These are phyloP conservation scores for Leuciscus waleckii DNA, from an alignment of 2,797 vertebrate species.

Conservation along the genomic window DNA sequence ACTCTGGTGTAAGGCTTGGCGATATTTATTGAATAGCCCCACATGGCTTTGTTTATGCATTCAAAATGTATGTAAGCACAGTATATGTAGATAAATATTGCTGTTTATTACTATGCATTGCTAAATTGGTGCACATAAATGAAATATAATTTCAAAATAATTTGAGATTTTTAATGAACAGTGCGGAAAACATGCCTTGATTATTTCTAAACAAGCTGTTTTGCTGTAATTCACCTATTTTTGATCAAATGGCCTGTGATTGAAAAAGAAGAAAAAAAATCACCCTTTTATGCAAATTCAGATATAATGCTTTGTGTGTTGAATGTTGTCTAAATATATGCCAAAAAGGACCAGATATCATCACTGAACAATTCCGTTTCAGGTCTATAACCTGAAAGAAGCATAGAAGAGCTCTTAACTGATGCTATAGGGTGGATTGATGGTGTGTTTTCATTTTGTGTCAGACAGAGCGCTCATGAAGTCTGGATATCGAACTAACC, in stretches of 20 bases:
- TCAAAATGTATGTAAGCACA: not conserved
- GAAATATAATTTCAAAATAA: not conserved
- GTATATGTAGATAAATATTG: not conserved
- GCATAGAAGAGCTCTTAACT: not conserved
- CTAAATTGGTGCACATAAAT: not conserved
- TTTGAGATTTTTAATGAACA: not conserved
- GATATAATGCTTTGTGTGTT: not conserved
- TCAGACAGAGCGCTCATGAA: conserved; percentile 14
- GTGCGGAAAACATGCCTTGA: not conserved
- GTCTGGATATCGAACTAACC: conserved; percentile 9
- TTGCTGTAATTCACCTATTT: not conserved
- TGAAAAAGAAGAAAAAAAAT: no score
- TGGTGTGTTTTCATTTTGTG: not conserved
- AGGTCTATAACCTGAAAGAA: not conserved
- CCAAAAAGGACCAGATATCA: not conserved
- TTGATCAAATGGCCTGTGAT: not conserved
- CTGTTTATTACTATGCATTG: not conserved
- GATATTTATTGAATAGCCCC: not conserved
- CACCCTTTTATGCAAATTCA: no score
- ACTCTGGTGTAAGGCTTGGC: not conserved
- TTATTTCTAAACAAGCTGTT: not conserved
- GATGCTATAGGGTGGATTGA: not conserved
- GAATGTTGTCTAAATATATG: not conserved
- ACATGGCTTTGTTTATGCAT: not conserved
- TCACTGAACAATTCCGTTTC: not conserved